Evolutionary conservation across 2,888 invertebrate species (phyloP).

Genomic region (Hypolimnas misippus): DNA sequence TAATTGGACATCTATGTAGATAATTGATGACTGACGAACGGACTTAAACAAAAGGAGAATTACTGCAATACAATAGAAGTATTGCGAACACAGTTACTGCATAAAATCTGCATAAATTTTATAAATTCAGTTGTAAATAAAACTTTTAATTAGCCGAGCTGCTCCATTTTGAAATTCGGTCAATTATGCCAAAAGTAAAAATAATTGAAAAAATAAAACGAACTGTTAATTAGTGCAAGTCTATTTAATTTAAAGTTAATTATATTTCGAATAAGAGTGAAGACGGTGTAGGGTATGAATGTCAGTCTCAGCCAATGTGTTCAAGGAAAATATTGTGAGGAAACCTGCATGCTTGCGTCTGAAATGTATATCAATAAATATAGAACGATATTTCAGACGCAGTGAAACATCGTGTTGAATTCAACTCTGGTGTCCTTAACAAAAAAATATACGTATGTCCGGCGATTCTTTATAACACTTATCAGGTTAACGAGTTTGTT

Average conservation of each 20-base stretch:
- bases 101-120: neutral
- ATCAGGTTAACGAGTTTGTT: no score
- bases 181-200: neutral
- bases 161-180: constrained; percentile 9
- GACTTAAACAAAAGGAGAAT: neutral
- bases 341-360: no score
- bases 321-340: no score
- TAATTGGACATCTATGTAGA: neutral
- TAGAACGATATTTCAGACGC: no score
- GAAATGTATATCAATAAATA: no score
- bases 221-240: neutral
- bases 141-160: constrained; percentile 19
- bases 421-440: no score
- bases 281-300: no score
- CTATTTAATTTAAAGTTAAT: neutral
- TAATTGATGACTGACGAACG: no score
- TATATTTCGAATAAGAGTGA: neutral
- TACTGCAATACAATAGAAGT: neutral
- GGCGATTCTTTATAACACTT: no score
- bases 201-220: neutral
- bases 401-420: no score
- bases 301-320: no score
- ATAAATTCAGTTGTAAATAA: neutral
- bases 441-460: no score
- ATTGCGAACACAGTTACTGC: neutral